A percentile compares a stretch with the other conserved stretches of the same genome.
Conservation (phyloP, 2,888 invertebrate genomes). For the Chaetogeoica ovagalla region DNA sequence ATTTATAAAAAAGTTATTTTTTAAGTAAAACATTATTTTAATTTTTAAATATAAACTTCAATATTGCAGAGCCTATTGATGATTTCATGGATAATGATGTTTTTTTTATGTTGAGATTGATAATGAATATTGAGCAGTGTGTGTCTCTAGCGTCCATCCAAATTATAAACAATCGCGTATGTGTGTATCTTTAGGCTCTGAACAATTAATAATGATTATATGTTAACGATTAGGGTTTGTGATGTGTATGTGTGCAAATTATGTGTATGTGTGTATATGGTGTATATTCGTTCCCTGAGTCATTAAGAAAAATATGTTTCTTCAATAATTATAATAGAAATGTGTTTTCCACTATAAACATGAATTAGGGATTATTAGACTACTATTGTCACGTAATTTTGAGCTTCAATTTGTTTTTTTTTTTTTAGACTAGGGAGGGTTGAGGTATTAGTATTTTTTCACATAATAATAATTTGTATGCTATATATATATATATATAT, state of each 20-base stretch:
- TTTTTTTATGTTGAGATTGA: constrained; percentile 37
- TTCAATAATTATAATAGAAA: constrained; percentile 27
- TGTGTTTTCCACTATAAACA: background rate
- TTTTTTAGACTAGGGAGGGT: constrained; percentile 30
- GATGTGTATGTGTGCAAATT: background rate
- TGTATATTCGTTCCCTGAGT: constrained; percentile 15
- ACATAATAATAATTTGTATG: constrained; percentile 14
- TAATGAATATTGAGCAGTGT: constrained; percentile 24
- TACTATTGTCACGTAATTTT: constrained; percentile 41
- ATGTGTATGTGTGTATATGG: too few relatives aligned
- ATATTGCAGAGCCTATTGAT: constrained; percentile 39
- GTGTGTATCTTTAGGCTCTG: constrained; percentile 34
- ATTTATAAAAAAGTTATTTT: constrained; percentile 47
- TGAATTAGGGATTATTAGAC: constrained; percentile 32
- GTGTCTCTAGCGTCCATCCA: constrained; percentile 5
- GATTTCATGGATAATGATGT: constrained; percentile 39
- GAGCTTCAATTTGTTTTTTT: constrained; percentile 37
- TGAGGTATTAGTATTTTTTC: constrained; percentile 44
- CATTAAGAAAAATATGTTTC: constrained; percentile 11
- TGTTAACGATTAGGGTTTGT: constrained; percentile 28
- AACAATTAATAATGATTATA: constrained; percentile 12
- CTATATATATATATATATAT: too few relatives aligned
- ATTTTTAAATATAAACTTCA: constrained; percentile 34
- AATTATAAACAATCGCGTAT: constrained; percentile 30
- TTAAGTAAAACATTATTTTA: constrained; percentile 49